These are phyloP conservation scores for Sturnira hondurensis DNA, from an alignment of 2,113 vertebrate species.

Conservation along the genomic window DNA sequence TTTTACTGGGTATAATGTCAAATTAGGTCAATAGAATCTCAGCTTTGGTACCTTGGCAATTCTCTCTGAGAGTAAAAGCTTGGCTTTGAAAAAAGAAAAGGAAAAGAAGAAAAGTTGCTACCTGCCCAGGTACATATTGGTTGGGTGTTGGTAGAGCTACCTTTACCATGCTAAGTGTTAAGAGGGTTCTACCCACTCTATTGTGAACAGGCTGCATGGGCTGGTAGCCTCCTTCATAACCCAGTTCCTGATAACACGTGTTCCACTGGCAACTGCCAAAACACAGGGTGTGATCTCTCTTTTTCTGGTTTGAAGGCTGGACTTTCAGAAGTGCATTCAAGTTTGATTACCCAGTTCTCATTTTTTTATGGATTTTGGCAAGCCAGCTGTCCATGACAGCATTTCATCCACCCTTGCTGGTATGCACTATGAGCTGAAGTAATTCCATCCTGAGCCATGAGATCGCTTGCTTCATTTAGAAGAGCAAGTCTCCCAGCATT, in stretches of 20 bases:
- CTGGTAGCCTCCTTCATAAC: not conserved
- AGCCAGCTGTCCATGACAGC: not conserved
- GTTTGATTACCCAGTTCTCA: not conserved
- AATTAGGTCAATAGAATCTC: not conserved
- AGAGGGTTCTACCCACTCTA: not conserved
- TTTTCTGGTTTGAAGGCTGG: not conserved
- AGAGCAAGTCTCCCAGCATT: not conserved
- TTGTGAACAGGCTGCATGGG: not conserved
- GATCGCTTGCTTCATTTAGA: not conserved
- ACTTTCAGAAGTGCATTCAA: conserved; percentile 50
- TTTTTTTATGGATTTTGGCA: conserved; percentile 14
- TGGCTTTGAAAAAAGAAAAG: not conserved
- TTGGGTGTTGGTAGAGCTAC: not conserved
- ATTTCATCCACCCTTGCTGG: not conserved
- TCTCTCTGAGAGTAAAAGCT: not conserved
- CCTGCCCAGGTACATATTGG: not conserved
- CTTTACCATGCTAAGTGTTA: not conserved
- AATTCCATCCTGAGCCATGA: not conserved
- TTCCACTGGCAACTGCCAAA: not conserved
- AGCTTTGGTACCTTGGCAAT: not conserved
- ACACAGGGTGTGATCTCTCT: conserved; percentile 7
- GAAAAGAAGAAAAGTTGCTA: not conserved
- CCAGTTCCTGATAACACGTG: not conserved
- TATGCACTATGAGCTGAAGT: not conserved
- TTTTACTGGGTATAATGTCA: not conserved